Evolutionary conservation across 2,113 vertebrate species (phyloP).

Genomic region (Marcusenius ussheri): DNA sequence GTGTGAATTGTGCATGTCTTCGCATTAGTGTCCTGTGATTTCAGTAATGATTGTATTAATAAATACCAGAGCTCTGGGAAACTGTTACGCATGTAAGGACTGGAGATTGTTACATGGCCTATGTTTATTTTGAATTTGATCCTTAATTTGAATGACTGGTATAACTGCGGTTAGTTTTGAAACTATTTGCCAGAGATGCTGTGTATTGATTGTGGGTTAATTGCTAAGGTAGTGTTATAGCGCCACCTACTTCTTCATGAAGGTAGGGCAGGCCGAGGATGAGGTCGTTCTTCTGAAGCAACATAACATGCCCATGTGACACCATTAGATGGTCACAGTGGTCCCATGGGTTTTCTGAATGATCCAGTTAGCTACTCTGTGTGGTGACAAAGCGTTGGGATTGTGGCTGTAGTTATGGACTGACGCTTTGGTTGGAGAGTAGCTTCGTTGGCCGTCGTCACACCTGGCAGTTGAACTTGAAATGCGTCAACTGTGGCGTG

Average conservation of each 20-base stretch:
- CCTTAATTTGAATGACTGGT: background rate
- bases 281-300: background rate
- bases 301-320: background rate
- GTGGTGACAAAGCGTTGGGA: background rate
- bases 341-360: background rate
- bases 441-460: background rate
- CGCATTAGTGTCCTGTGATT: background rate
- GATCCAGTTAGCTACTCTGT: background rate
- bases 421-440: background rate
- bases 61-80: background rate
- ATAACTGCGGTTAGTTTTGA: background rate
- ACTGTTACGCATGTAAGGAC: background rate
- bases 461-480: background rate
- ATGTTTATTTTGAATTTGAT: background rate
- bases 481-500: background rate
- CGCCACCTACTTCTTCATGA: background rate
- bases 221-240: background rate
- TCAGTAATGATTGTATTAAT: background rate
- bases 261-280: background rate
- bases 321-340: background rate
- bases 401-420: background rate
- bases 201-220: background rate
- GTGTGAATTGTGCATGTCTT: background rate
- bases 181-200: background rate
- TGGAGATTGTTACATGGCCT: background rate